phyloP scores from a whole-genome alignment of 2,797 vertebrate species.

The Aselliscus stoliczkanus region DNA sequence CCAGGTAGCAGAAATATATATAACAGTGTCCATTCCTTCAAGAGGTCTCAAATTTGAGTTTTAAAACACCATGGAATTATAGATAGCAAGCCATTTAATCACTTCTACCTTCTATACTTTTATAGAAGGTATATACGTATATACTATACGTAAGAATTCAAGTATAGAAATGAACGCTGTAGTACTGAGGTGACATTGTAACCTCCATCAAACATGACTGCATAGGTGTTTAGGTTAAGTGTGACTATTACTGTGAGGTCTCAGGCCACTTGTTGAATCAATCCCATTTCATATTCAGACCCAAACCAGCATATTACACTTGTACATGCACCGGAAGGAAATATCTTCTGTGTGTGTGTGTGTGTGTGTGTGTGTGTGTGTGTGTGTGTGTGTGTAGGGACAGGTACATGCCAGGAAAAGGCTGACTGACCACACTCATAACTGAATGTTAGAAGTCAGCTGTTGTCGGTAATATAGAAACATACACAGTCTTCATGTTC shows the following conservation, averaged over 20 bases:
- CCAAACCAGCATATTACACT: not conserved
- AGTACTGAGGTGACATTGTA: slow-evolving; percentile 20
- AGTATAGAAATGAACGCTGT: slow-evolving; percentile 14
- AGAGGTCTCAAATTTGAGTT: slow-evolving; percentile 57
- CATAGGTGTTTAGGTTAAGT: slow-evolving; percentile 9
- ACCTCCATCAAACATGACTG: not conserved
- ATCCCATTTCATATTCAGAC: not conserved
- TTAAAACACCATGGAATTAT: slow-evolving; percentile 20
- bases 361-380: not conserved
- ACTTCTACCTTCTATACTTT: not conserved
- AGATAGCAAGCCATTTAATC: not conserved
- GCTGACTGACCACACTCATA: not conserved
- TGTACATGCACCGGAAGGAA: not conserved
- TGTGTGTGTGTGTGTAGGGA: not conserved
- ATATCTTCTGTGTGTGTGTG: not conserved
- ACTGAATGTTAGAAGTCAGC: slow-evolving; percentile 82
- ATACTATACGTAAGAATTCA: not conserved
- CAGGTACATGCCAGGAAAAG: not conserved
- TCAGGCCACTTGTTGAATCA: not conserved
- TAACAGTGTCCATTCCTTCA: slow-evolving; percentile 47
- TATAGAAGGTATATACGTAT: too few relatives aligned
- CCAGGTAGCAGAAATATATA: slow-evolving; percentile 48
- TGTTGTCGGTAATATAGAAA: slow-evolving; percentile 89
- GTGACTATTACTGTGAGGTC: not conserved
- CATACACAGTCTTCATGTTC: slow-evolving; percentile 91